These are phyloP conservation scores for Osmerus eperlanus DNA, from an alignment of 2,113 vertebrate species.

Conservation along the genomic window DNA sequence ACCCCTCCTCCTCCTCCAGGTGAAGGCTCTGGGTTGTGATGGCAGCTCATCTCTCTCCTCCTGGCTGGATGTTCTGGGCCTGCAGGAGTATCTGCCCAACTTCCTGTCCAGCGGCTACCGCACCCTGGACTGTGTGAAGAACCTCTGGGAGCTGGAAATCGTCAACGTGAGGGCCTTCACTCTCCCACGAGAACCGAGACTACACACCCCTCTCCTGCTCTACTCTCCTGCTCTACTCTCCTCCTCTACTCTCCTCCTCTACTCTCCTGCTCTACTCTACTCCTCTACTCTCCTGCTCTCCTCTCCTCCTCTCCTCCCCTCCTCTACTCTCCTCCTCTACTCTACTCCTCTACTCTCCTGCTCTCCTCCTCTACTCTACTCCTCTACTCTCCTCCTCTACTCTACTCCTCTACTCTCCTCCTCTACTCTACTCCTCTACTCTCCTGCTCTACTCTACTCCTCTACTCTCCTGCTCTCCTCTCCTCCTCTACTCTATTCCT, in stretches of 20 bases:
- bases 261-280: too few species aligned
- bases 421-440: neutral
- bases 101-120: constrained; percentile 95
- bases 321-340: neutral
- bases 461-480: neutral
- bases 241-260: neutral
- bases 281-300: neutral
- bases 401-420: neutral
- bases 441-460: neutral
- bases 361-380: neutral
- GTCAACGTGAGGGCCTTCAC: constrained; percentile 82
- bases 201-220: neutral
- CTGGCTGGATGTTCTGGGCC: constrained; percentile 88
- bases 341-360: too few species aligned
- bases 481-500: neutral
- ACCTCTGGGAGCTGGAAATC: constrained; percentile 98
- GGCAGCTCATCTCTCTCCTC: constrained; percentile 85
- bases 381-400: neutral
- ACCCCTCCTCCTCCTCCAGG: constrained; percentile 61
- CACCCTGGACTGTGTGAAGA: constrained; percentile 93
- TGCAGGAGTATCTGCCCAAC: constrained; percentile 92
- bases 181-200: neutral
- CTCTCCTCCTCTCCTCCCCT: neutral
- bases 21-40: constrained; percentile 89
- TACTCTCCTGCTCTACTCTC: neutral